A percentile compares a stretch with the other conserved stretches of the same genome.
These are phyloP conservation scores for Penaeus indicus DNA, from an alignment of 1,140 invertebrate genomes.

Conservation along the genomic window DNA sequence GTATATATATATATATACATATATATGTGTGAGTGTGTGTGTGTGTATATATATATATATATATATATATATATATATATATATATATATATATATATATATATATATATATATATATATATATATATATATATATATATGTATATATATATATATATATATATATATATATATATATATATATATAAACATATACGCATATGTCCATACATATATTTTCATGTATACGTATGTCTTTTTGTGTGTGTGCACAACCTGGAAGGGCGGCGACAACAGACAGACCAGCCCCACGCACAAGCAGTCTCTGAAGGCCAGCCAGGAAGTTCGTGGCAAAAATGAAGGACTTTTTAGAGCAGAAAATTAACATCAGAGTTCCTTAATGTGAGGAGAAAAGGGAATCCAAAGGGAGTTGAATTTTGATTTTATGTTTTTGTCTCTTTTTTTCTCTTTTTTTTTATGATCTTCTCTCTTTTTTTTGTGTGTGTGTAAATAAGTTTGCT, in stretches of 20 bases:
- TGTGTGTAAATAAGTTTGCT: no score
- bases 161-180: slow-evolving; percentile 9
- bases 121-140: background rate
- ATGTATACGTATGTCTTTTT: background rate
- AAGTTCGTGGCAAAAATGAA: no score
- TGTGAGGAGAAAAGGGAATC: no score
- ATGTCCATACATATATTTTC: background rate
- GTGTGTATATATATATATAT: background rate
- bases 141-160: background rate
- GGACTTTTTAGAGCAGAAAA: no score
- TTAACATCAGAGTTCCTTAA: no score
- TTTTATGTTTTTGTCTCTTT: no score
- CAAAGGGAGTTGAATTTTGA: no score
- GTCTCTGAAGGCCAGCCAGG: no score
- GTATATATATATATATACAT: slow-evolving; percentile 13
- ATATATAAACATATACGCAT: background rate
- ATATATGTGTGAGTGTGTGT: background rate
- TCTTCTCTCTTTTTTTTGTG: no score
- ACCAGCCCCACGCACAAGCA: no score
- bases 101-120: background rate
- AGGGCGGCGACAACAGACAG: no score
- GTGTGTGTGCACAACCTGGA: background rate
- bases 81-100: background rate
- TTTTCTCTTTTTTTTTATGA: no score
- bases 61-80: background rate